Conservation (phyloP, 2,113 vertebrate species). For the Calcarius ornatus region DNA sequence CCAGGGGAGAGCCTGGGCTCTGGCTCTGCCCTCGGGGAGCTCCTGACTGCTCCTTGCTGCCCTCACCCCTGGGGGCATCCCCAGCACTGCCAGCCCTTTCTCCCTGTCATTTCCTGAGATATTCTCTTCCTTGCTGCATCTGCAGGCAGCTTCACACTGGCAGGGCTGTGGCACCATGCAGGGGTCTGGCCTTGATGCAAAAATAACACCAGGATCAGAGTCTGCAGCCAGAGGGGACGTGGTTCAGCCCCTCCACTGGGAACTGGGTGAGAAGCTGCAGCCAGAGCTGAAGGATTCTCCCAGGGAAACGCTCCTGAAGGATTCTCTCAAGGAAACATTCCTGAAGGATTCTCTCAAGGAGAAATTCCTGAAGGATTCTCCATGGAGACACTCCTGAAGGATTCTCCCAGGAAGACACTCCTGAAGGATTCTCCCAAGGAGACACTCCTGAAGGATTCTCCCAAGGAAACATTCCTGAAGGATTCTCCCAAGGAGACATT, state of each 20-base stretch:
- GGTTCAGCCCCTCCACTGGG: background rate
- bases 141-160: background rate
- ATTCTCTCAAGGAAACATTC: no score
- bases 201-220: background rate
- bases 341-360: no score
- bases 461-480: background rate
- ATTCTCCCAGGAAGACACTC: background rate
- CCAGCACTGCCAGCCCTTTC: background rate
- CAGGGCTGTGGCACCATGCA: rapidly evolving
- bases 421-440: no score
- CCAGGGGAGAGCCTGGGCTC: background rate
- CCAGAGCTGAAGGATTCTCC: background rate
- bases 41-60: background rate
- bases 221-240: background rate
- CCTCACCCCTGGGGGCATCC: background rate
- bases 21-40: rapidly evolving
- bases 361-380: background rate
- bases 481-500: background rate
- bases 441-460: background rate
- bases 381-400: background rate
- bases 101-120: background rate
- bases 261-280: background rate
- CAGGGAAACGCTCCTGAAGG: background rate
- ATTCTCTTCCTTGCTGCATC: no score
- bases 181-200: background rate